Evolutionary conservation across 2,113 vertebrate genomes (phyloP).

Genomic region (Panthera tigris): DNA sequence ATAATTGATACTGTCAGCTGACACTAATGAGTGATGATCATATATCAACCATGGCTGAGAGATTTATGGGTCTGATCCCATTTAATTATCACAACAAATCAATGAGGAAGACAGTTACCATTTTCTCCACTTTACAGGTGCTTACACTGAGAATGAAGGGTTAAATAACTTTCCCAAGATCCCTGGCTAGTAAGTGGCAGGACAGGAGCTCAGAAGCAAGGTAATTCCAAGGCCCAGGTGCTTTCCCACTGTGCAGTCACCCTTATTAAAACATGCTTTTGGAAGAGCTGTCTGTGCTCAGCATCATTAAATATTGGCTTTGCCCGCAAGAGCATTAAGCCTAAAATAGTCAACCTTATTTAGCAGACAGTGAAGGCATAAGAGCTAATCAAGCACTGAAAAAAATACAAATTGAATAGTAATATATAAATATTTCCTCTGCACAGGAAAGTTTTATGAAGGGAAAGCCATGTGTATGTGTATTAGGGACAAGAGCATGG

Average conservation of each 20-base stretch:
- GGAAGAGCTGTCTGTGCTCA: slow-evolving; percentile 11
- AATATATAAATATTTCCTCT: slow-evolving; percentile 41
- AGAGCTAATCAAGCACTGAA: not conserved
- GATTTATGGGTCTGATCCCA: not conserved
- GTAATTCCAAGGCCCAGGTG: not conserved
- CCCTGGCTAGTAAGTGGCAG: not conserved
- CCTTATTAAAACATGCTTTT: slow-evolving; percentile 41
- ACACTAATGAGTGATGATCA: not conserved
- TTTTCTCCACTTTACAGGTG: not conserved
- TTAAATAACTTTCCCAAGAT: not conserved
- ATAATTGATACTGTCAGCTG: not conserved
- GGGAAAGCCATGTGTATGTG: not conserved
- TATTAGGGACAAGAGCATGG: not conserved
- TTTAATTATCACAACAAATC: not conserved
- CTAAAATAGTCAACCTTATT: slow-evolving; percentile 29
- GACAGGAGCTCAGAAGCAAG: not conserved
- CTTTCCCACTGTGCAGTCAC: not conserved
- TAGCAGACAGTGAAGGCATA: not conserved
- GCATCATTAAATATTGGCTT: slow-evolving; percentile 5
- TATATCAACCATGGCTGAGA: not conserved
- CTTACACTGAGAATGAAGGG: not conserved
- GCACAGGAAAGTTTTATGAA: not conserved
- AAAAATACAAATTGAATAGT: slow-evolving; percentile 23
- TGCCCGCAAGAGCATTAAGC: not conserved
- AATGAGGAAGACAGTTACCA: not conserved